Conservation (phyloP, 64 coral and sea anemone genomes). For the Montipora capricornis region DNA sequence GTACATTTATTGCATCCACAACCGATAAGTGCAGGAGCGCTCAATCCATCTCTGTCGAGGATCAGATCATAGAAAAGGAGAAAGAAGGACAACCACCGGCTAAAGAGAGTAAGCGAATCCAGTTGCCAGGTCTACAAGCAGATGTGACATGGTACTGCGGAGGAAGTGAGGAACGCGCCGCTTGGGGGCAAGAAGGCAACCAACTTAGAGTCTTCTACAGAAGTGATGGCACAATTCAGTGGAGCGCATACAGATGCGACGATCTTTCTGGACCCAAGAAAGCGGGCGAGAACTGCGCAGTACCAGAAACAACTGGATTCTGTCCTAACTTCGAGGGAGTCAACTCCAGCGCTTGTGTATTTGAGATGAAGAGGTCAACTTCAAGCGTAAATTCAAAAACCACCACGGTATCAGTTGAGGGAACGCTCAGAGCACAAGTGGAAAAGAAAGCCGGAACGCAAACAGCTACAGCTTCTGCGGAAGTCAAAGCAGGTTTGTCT, state of each 20-base stretch:
- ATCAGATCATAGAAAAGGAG: neutral
- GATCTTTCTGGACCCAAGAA: slow-evolving; percentile 20
- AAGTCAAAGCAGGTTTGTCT: slow-evolving; percentile 39
- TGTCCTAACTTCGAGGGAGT: slow-evolving; percentile 38
- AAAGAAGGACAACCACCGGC: neutral
- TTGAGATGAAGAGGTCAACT: slow-evolving; percentile 45
- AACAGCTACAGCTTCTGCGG: slow-evolving; percentile 21
- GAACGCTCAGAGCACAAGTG: slow-evolving; percentile 22
- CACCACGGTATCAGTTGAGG: slow-evolving; percentile 21
- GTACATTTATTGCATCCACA: neutral
- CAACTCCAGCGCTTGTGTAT: slow-evolving; percentile 47
- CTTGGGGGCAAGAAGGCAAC: slow-evolving; percentile 30
- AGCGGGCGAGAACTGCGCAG: slow-evolving; percentile 31
- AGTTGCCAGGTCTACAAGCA: neutral
- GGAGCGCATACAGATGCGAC: neutral
- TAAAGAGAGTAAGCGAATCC: neutral
- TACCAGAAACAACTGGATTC: slow-evolving; percentile 31
- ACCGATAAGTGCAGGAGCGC: slow-evolving; percentile 10
- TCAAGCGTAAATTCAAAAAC: slow-evolving; percentile 14
- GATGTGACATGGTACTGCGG: slow-evolving; percentile 24
- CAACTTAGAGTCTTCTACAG: slow-evolving; percentile 34
- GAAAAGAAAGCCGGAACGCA: slow-evolving; percentile 30
- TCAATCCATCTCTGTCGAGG: neutral
- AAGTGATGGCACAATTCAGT: slow-evolving; percentile 16
- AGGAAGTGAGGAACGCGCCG: neutral